Evolutionary conservation across 2,113 vertebrate genomes (phyloP), one percentile per base, ranked within the genome.

Genomic region (Daubentonia madagascariensis): DNA sequence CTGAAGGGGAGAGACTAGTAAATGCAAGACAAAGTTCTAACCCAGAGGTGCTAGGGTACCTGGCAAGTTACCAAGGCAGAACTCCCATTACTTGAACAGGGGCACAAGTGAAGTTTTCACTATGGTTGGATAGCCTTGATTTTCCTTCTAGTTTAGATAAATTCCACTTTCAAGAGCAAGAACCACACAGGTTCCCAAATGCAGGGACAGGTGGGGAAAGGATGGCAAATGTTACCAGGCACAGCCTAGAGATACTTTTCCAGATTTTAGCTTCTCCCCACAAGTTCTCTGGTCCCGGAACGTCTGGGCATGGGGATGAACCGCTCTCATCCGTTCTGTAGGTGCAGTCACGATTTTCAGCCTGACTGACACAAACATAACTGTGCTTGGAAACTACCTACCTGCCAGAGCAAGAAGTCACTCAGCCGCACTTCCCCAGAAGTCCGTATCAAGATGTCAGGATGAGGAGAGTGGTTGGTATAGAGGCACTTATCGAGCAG

Each of bases 381-480:
- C 1, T 1, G 50, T 76, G 40, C 65, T 14, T 68, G 1, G 43
- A 91, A 89, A 87, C 1, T 20, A 94, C 97, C 22, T 99, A 99
- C 99, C 99, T 99, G 99, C 99, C 99, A 99, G 35, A 99, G 99
- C 72, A 99, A 98, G 97, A 99, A 99, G 98, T 99, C 99, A 18
- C 99, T 99, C 96, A 99, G 99, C 28, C 99, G 99, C 96, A 99
- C 99, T 98, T 99, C 99, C 92, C 99, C 99, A 1, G 99, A 99
- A 28, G 99, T 99, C 32, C 99, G 99, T 50, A 99, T 99, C 96
- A 99, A 99, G 97, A 99, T 98, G 96, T 99, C 99, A 0, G 99
- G 99, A 96, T 99, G 99, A 3, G 99, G 99, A 79, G 99, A 99
- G 96, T 99, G 99, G 98, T 93, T 99, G 98, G 99, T 99, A 98